phyloP scores from a whole-genome alignment of 2,797 vertebrate species.

The Chelonia mydas region DNA sequence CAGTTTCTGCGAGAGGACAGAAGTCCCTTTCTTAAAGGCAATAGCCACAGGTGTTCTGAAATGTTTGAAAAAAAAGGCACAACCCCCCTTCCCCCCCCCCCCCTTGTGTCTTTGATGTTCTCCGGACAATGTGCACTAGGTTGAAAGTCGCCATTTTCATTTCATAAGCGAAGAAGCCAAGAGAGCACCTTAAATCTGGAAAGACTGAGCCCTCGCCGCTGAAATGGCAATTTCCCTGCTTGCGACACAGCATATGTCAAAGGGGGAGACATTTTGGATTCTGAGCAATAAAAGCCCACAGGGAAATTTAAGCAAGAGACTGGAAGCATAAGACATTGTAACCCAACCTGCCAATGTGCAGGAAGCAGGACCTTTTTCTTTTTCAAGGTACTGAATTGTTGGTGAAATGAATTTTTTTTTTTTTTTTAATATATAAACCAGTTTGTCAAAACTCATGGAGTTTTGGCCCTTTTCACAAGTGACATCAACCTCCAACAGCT shows the following conservation, averaged over 20 bases:
- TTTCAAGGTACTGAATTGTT: not conserved
- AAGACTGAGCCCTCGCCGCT: not conserved
- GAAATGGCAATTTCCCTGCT: fast-evolving
- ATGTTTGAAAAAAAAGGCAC: not conserved
- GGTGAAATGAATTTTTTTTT: not conserved
- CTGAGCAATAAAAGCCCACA: conserved; percentile 26
- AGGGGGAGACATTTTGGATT: not conserved
- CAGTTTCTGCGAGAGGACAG: not conserved
- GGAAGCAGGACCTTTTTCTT: conserved; percentile 48
- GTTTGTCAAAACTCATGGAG: not conserved
- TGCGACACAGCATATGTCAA: fast-evolving
- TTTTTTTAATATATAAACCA: not conserved
- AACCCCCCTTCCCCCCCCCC: conserved; percentile 29
- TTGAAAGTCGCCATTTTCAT: not conserved
- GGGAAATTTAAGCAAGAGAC: not conserved
- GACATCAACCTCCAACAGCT: not conserved
- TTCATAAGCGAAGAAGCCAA: conserved; percentile 34
- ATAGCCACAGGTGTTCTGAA: not conserved
- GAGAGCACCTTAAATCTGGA: conserved; percentile 57
- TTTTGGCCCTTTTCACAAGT: not conserved
- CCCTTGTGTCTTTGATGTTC: fast-evolving
- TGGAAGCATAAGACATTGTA: not conserved
- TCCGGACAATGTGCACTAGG: not conserved
- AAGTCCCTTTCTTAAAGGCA: not conserved
- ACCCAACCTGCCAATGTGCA: conserved; percentile 16